Evolutionary conservation across 2,888 invertebrate genomes (phyloP).

Genomic region (Hypolimnas misippus): DNA sequence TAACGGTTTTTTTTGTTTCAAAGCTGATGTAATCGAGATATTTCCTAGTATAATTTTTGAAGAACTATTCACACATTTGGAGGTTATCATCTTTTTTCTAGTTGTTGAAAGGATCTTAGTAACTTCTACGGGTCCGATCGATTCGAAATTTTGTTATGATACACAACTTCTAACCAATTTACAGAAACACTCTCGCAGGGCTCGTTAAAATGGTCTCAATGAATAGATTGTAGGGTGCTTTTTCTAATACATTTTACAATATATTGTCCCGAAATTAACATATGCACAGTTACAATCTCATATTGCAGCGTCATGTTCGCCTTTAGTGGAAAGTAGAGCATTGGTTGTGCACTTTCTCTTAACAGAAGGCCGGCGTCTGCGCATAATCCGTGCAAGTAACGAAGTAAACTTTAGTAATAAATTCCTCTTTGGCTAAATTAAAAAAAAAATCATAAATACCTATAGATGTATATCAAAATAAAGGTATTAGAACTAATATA

Average conservation of each 20-base stretch:
- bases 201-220: neutral
- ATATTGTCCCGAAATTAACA: slow-evolving; percentile 32
- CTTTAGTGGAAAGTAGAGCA: slow-evolving; percentile 75
- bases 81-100: no score
- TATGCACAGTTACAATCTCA: slow-evolving; percentile 43
- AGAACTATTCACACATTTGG: no score
- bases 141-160: no score
- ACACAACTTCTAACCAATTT: no score
- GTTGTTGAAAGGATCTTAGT: no score
- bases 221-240: neutral
- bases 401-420: slow-evolving; percentile 26
- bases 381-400: slow-evolving; percentile 66
- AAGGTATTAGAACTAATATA: no score
- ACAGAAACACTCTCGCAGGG: no score
- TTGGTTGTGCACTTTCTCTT: slow-evolving; percentile 73
- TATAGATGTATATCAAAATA: no score
- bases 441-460: neutral
- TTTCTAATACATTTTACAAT: neutral
- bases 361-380: slow-evolving; percentile 62
- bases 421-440: neutral
- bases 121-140: no score
- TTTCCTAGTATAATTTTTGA: no score
- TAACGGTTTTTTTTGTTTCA: no score
- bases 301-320: slow-evolving; percentile 56
- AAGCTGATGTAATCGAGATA: no score